phyloP scores from a whole-genome alignment of 92 coral and sea anemone genomes.

The Micromussa lordhowensis region DNA sequence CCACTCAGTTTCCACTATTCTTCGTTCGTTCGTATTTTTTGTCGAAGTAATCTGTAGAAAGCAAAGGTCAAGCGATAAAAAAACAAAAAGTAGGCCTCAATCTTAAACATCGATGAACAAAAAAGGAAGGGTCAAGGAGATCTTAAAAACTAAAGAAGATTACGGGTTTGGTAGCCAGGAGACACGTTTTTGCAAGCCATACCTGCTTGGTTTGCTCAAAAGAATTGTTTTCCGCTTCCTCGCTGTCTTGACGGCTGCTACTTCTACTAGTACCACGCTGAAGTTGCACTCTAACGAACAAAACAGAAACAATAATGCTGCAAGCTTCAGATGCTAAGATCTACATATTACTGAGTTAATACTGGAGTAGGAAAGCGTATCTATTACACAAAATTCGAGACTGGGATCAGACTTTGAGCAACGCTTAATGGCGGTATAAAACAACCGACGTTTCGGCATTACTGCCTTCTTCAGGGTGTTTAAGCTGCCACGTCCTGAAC shows the following conservation, averaged over 20 bases:
- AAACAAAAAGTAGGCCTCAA: too few relatives aligned
- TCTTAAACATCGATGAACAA: too few relatives aligned
- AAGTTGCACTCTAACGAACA: slow-evolving; percentile 70
- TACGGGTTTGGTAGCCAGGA: too few relatives aligned
- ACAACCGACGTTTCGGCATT: too few relatives aligned
- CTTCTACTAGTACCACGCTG: slow-evolving; percentile 81
- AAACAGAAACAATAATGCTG: neutral
- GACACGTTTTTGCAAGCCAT: neutral
- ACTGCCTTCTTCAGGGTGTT: too few relatives aligned
- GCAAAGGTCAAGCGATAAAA: neutral
- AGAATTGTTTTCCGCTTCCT: slow-evolving; percentile 53
- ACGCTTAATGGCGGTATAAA: too few relatives aligned
- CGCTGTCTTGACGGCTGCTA: slow-evolving; percentile 66
- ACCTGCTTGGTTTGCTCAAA: slow-evolving; percentile 30
- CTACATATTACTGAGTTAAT: neutral
- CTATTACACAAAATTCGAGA: too few relatives aligned
- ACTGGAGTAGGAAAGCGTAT: neutral
- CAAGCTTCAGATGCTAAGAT: neutral
- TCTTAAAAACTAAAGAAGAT: too few relatives aligned
- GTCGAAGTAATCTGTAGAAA: neutral
- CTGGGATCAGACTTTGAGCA: too few relatives aligned
- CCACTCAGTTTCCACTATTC: neutral
- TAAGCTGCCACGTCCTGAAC: too few relatives aligned
- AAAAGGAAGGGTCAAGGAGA: too few relatives aligned
- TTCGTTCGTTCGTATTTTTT: neutral